Evolutionary conservation across 2,797 vertebrate species (phyloP).

Genomic region (Scyliorhinus canicula): DNA sequence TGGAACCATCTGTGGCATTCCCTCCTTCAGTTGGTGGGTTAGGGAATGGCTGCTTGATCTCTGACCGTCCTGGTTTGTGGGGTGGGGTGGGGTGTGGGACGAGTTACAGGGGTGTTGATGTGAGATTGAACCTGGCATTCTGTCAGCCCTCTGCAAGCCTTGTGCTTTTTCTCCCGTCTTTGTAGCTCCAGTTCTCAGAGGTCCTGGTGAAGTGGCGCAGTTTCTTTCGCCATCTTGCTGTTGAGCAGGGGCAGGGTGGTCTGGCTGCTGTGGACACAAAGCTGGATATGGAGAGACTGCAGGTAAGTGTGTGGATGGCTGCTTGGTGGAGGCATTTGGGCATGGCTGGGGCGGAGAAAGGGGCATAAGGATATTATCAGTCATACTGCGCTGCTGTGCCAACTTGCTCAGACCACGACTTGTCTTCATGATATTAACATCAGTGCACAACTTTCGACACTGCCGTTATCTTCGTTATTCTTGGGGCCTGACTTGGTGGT

Average conservation of each 20-base stretch:
- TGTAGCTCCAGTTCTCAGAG: conserved; percentile 83
- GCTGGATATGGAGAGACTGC: conserved; percentile 74
- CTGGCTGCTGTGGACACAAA: conserved; percentile 67
- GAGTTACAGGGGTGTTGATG: not conserved
- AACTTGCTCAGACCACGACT: not conserved
- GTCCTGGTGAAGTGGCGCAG: conserved; percentile 80
- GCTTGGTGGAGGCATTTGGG: too few species aligned
- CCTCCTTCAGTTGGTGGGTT: not conserved
- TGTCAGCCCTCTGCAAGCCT: not conserved
- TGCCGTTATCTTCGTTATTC: not conserved
- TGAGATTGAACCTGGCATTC: not conserved
- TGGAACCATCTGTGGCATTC: too few species aligned
- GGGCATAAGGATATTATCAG: not conserved
- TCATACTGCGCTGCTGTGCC: not conserved
- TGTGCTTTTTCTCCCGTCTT: not conserved
- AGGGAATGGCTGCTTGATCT: not conserved
- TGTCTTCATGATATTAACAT: not conserved
- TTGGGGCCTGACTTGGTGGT: not conserved
- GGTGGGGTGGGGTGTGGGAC: not conserved
- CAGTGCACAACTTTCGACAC: not conserved
- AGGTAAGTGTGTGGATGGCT: conserved; percentile 56
- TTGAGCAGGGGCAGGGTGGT: conserved; percentile 75
- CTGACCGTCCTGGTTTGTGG: not conserved
- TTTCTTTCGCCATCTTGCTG: conserved; percentile 77
- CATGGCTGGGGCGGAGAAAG: not conserved